Base-by-base conservation (phyloP, 2,888 invertebrate species). In the Ormyrus pomaceus region DNA sequence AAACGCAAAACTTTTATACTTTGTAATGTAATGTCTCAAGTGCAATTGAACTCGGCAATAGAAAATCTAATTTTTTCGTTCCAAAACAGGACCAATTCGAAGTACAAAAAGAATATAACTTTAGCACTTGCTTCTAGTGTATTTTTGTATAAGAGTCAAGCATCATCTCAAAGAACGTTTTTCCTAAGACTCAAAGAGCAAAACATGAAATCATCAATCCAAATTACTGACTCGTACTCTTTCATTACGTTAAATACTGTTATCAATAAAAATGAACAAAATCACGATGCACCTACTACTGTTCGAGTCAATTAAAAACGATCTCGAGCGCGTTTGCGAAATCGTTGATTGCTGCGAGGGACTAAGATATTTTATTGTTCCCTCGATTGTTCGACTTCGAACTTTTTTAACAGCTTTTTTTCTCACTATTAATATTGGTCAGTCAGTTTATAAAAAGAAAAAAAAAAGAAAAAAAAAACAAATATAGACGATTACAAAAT, bases 221-320 rank as follows among this genome's bases (percentile, higher is more conserved):
- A 9, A 45, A 56, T 34, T 34, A 62, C 11, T 61, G 61, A 69
- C 59, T 76, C 65, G 68, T 48, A 55, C 55, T 51, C 50, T 45
- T 53, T 45, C 45, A 46, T 69, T 71, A 56, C 56, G 59, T 55
- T 53, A 11, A 19, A 19, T 19, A 19, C 19, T 19, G 19, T 19
- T 58, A 65, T 59, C 59, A 55, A 61, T 62, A 65, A 59, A 65
- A 53, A 70, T 19, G 19, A 2, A 19, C 19, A 19, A 68, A 79
- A 48, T 79, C 64, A 70, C 74, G 64, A 79, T 79, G 70, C 69
- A 74, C 74, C 79, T 70, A 75, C 51, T 66, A 19, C 19, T 19
- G 56, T 19, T 64, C 50, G 77, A 71, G 65, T 65, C 58, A 65
- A 65, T 65, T 71, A 65, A 70, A 19, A 65, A 56, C 69, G 58